Evolutionary conservation across 2,888 invertebrate species (phyloP), one percentile per base, ranked within the genome.

Genomic region (Drosophila nr. perissopoda): DNA sequence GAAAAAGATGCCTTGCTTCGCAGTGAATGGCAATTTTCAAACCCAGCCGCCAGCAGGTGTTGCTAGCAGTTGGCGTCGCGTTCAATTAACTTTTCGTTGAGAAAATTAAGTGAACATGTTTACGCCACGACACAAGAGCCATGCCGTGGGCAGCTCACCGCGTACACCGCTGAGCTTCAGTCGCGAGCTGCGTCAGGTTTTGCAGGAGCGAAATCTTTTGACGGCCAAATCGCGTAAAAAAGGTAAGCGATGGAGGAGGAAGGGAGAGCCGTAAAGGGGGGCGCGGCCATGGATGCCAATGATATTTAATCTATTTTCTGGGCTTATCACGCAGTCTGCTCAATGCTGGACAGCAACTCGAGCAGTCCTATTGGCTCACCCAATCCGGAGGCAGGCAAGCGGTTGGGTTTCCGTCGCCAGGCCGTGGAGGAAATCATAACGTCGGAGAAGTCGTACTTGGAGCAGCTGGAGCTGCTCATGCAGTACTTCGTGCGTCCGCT

Each of bases 361-460:
- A 67, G 82, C 71, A 79, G 76, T 53, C 83, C 73, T 10, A 82
- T 80, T 29, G 81, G 80, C 0, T 90, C 91, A 2, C 91, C 91
- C 10, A 85, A 89, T 65, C 84, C 90, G 5, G 92, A 90, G 67
- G 70, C 91, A 6, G 92, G 93, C 38, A 93, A 92, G 56, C 89
- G 92, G 0, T 72, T 83, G 49, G 86, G 74, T 36, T 91, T 94
- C 53, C 93, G 94, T 29, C 81, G 90, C n/a, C 95, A 95, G 92
- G 95, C 95, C 0, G 93, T 96, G 29, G 93, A 95, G 86, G 96
- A 96, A 93, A 95, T 96, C 72, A 93, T 96, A 59, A 94, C 94
- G 18, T 96, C 96, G 11, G 96, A 97, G 93, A 94, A 94, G 68
- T 94, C 95, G 10, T 97, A 96, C 91, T 92, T 96, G 25, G 93